Base-by-base conservation (phyloP, 2,113 vertebrate species). In the Phylloscopus trochiloides region DNA sequence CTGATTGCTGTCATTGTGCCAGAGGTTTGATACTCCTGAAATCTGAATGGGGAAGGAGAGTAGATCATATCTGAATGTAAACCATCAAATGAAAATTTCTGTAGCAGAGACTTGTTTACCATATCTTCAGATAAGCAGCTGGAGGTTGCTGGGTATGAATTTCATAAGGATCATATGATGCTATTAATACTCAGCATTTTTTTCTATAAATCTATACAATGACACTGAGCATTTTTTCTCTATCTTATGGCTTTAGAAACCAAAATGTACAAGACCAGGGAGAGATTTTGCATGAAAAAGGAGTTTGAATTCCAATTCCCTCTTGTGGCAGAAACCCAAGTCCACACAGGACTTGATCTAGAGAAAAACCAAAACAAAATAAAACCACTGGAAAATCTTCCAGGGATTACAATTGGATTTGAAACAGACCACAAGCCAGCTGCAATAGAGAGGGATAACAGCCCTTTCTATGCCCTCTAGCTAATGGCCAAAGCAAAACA, bases 61-160 rank as follows among this genome's bases (percentile, higher is more conserved):
- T 51, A 91, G 74, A 95, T 78, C 3, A 12, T 77, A 67, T 89
- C 73, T 85, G 57, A 95, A 95, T 91, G 94, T 58, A 95, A 92
- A 72, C 36, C 59, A 86, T 31, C 26, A 89, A 58, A 95, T 22
- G 14, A 82, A 92, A 68, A 58, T 70, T 75, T 87, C 58, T 73
- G 45, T 68, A 50, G 84, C 20, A 75, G 54, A 72, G 40, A 12
- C 38, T 78, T 75, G 22, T 73, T 94, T 80, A 47, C 54, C 65
- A 32, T 4, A 3, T 63, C 76, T 90, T 96, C 81, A 77, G 51
- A 47, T 68, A 55, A 70, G 62, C 79, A 80, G 58, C 70, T 82
- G 67, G 47, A 80, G 15, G 31, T 34, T 62, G 17, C 25, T 25
- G 45, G 68, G 10, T 72, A 55, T 61, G 32, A 76, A 65, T 89